Conservation (phyloP, 1,140 invertebrate species). For the Drosophila chauvacae region DNA sequence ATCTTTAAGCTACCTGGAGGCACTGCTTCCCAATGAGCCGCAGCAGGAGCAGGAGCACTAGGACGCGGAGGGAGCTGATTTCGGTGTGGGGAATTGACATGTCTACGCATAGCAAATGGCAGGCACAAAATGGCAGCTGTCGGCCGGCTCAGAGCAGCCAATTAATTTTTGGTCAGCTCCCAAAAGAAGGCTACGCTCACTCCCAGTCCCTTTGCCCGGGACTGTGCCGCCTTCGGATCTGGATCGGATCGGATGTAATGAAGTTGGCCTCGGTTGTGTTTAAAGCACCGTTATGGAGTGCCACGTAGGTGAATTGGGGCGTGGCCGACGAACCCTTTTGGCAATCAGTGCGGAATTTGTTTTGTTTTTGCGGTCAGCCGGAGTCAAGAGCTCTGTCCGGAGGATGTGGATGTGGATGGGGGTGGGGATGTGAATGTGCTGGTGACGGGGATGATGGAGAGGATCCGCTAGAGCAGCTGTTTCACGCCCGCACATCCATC, state of each 20-base stretch:
- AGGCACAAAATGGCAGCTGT: conserved; percentile 73
- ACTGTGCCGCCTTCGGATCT: not conserved
- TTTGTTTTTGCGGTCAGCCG: conserved; percentile 59
- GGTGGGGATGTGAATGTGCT: not conserved
- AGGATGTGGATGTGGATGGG: not conserved
- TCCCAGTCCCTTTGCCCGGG: conserved; percentile 6
- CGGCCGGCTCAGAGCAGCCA: conserved; percentile 64
- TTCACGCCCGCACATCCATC: conserved; percentile 66
- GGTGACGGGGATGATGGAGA: conserved; percentile 14
- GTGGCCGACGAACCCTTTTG: conserved; percentile 62
- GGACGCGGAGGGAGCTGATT: conserved; percentile 2
- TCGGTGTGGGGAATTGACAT: conserved; percentile 59
- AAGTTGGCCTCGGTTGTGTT: conserved; percentile 56
- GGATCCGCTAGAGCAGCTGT: conserved; percentile 30
- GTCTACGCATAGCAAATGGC: conserved; percentile 68
- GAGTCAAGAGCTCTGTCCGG: conserved; percentile 33
- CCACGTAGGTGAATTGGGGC: conserved; percentile 38
- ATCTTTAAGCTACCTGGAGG: conserved; percentile 74
- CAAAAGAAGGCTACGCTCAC: conserved; percentile 33
- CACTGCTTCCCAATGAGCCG: conserved; percentile 10
- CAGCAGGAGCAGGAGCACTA: not conserved
- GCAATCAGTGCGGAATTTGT: conserved; percentile 66
- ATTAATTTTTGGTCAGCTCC: conserved; percentile 72
- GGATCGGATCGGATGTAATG: conserved; percentile 53
- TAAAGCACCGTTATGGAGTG: conserved; percentile 61